Conservation (phyloP, 2,113 vertebrate genomes). For the Cryptoleucopteryx plumbea region DNA sequence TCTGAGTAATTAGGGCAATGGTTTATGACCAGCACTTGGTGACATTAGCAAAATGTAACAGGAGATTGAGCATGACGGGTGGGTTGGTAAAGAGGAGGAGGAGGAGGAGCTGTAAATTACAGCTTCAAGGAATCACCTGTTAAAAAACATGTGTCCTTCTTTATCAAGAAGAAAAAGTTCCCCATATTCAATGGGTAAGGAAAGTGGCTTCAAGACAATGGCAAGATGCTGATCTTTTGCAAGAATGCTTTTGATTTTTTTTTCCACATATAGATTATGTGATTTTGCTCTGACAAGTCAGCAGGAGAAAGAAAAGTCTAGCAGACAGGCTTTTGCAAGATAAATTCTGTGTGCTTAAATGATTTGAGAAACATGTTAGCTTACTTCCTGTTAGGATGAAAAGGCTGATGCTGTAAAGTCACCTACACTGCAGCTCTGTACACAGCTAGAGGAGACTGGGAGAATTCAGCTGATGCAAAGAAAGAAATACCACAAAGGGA, state of each 20-base stretch:
- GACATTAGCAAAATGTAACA: conserved; percentile 64
- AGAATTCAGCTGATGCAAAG: background rate
- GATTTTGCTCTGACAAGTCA: background rate
- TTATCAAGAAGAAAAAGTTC: background rate
- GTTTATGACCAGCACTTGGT: conserved; percentile 65
- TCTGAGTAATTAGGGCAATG: conserved; percentile 72
- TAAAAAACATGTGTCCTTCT: background rate
- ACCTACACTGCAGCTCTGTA: conserved; percentile 14
- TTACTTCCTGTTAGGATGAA: conserved; percentile 45
- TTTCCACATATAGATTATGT: rapidly evolving
- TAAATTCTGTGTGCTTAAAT: conserved; percentile 63
- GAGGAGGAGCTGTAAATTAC: background rate
- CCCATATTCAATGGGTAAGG: background rate
- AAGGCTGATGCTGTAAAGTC: conserved; percentile 44
- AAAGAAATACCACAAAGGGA: background rate
- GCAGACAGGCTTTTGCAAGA: conserved; percentile 46
- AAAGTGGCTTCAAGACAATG: background rate
- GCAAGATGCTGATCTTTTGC: background rate
- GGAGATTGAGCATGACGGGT: background rate
- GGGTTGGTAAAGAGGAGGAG: background rate
- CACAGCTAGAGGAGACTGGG: background rate
- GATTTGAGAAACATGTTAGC: conserved; percentile 55
- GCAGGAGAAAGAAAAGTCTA: conserved; percentile 49
- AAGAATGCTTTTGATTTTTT: background rate
- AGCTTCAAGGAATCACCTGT: background rate